These are phyloP conservation scores for Picathartes gymnocephalus DNA, from an alignment of 2,113 vertebrate species.

Conservation along the genomic window DNA sequence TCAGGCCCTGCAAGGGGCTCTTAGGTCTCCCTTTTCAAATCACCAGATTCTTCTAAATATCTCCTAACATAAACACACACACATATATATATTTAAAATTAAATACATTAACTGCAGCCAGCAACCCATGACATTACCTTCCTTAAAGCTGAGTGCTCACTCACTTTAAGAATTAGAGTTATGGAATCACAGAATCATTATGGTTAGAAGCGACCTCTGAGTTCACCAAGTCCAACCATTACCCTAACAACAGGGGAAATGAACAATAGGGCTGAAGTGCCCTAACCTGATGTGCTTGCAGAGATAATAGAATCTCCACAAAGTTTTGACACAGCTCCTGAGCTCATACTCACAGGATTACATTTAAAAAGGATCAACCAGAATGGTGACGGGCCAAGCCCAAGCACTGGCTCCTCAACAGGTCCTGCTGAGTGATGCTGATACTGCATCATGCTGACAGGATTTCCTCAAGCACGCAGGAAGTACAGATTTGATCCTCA, in stretches of 20 bases:
- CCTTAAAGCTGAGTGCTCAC: not conserved
- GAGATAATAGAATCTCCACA: not conserved
- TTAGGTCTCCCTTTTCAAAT: not conserved
- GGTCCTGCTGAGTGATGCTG: not conserved
- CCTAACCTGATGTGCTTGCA: too few species aligned
- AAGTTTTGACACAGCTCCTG: not conserved
- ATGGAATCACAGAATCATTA: not conserved
- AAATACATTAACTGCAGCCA: not conserved
- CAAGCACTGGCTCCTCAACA: not conserved
- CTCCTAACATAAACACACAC: not conserved
- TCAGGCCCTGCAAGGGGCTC: not conserved
- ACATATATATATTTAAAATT: too few species aligned
- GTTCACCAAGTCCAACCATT: too few species aligned
- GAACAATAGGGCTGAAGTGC: not conserved
- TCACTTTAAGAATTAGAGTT: not conserved
- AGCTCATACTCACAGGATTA: not conserved
- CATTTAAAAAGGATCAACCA: not conserved
- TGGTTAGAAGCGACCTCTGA: not conserved
- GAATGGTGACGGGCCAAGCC: not conserved
- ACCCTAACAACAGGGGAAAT: too few species aligned
- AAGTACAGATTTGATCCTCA: not conserved
- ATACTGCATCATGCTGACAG: fast-evolving
- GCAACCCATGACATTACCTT: not conserved
- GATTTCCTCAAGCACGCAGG: not conserved
- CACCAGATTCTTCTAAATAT: not conserved